These are phyloP conservation scores for Apogon talboti DNA, from an alignment of 2,797 vertebrate species.

Conservation along the genomic window DNA sequence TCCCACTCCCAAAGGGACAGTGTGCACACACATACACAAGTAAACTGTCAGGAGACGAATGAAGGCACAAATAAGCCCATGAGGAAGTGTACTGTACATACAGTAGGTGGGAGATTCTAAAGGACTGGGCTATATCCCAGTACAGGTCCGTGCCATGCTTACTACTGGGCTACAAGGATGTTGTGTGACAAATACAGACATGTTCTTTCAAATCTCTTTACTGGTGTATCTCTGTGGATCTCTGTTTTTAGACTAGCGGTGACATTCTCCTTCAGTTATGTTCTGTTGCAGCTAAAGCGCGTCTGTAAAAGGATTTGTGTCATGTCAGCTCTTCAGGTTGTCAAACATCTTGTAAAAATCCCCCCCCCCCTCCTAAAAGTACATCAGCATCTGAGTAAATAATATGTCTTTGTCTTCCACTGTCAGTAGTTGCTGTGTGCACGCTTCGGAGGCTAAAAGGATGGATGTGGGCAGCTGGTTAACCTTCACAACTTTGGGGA, in stretches of 20 bases:
- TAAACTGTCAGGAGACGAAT: slow-evolving; percentile 39
- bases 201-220: slow-evolving; percentile 1
- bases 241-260: slow-evolving; percentile 8
- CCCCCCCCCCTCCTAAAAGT: slow-evolving; percentile 29
- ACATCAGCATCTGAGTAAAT: slow-evolving; percentile 48
- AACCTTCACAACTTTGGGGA: slow-evolving; percentile 78
- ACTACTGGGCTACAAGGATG: slow-evolving; percentile 13
- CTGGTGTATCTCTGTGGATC: slow-evolving; percentile 21
- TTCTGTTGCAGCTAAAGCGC: slow-evolving; percentile 31
- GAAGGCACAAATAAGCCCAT: slow-evolving; percentile 30
- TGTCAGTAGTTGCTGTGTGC: slow-evolving; percentile 1
- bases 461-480: slow-evolving; percentile 64
- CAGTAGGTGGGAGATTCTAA: slow-evolving; percentile 29
- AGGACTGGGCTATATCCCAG: slow-evolving; percentile 10
- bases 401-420: slow-evolving; percentile 29
- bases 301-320: slow-evolving; percentile 46
- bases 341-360: slow-evolving; percentile 48
- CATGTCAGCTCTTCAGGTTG: slow-evolving; percentile 31
- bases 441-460: slow-evolving; percentile 50
- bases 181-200: slow-evolving; percentile 8
- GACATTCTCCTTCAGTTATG: slow-evolving; percentile 9
- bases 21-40: slow-evolving; percentile 34
- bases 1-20: slow-evolving; percentile 57
- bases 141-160: slow-evolving; percentile 16
- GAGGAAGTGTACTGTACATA: slow-evolving; percentile 20